A percentile compares a stretch with the other conserved stretches of the same genome.
These are phyloP conservation scores for Pseudomyrmex dendroicus DNA, from an alignment of 1,140 invertebrate species.

Conservation along the genomic window DNA sequence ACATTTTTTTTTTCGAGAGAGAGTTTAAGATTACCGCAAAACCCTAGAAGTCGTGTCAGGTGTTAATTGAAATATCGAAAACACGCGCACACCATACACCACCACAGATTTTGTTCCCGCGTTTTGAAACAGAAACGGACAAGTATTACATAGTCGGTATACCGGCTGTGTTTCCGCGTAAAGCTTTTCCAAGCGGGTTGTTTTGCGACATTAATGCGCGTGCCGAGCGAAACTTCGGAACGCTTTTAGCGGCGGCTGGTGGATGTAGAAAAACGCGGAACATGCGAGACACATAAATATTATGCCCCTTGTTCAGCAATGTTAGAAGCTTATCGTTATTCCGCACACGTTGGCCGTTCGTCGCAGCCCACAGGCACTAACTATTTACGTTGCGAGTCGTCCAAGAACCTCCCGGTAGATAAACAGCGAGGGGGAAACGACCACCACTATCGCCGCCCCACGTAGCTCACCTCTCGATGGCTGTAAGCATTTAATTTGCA, in stretches of 20 bases:
- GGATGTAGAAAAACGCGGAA: slow-evolving; percentile 71
- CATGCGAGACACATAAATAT: slow-evolving; percentile 78
- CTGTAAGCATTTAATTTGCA: slow-evolving; percentile 81
- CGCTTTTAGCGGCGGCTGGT: slow-evolving; percentile 65
- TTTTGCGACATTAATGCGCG: slow-evolving; percentile 59
- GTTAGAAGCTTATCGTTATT: slow-evolving; percentile 81
- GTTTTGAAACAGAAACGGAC: not conserved
- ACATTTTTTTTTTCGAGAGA: not conserved
- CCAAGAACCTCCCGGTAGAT: slow-evolving; percentile 76
- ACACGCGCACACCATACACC: not conserved
- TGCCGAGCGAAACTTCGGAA: slow-evolving; percentile 58
- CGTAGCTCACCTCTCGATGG: slow-evolving; percentile 71
- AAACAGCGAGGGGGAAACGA: slow-evolving; percentile 75
- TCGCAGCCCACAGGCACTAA: slow-evolving; percentile 78
- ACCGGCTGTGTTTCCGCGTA: slow-evolving; percentile 15
- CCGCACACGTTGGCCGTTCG: slow-evolving; percentile 81
- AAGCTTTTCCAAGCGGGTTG: slow-evolving; percentile 43
- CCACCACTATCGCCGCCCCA: slow-evolving; percentile 60
- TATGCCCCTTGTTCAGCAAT: slow-evolving; percentile 71
- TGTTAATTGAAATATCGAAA: slow-evolving; percentile 11
- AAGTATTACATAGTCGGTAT: slow-evolving; percentile 9
- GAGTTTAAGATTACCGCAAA: not conserved
- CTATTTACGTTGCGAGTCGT: slow-evolving; percentile 78
- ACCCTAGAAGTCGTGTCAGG: not conserved
- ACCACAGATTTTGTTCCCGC: not conserved